Evolutionary conservation across 1,140 invertebrate genomes (phyloP).

Genomic region (Ceratina calcarata): DNA sequence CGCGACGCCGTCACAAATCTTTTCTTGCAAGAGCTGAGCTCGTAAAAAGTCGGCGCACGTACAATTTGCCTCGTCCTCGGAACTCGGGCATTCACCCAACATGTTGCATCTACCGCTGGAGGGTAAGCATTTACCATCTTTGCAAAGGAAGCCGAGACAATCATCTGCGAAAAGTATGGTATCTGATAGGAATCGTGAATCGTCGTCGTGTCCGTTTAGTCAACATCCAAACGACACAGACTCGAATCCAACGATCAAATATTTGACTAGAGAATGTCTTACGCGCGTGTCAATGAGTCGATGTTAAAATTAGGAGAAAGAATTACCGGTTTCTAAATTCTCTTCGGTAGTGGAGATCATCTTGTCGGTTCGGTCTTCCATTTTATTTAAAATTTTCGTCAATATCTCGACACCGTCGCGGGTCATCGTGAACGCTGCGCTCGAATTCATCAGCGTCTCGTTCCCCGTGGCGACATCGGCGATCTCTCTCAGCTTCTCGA

Average conservation of each 20-base stretch:
- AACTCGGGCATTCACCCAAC: constrained; percentile 86
- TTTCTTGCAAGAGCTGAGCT: constrained; percentile 85
- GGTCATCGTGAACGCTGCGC: constrained; percentile 81
- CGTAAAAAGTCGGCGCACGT: constrained; percentile 88
- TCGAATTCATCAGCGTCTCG: constrained; percentile 60
- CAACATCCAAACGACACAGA: too few relatives aligned
- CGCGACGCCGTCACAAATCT: constrained; percentile 90
- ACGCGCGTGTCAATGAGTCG: too few relatives aligned
- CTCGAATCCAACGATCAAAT: background rate
- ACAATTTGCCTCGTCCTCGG: constrained; percentile 88
- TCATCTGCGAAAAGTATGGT: constrained; percentile 57
- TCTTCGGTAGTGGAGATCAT: constrained; percentile 68
- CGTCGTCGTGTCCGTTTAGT: too few relatives aligned
- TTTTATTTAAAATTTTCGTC: constrained; percentile 85
- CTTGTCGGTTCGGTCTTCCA: constrained; percentile 69
- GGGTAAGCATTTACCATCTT: constrained; percentile 85
- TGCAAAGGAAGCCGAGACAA: constrained; percentile 80
- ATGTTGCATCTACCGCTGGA: constrained; percentile 87
- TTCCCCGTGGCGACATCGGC: constrained; percentile 66
- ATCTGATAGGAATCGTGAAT: background rate
- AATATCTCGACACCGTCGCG: constrained; percentile 85
- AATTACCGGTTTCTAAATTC: constrained; percentile 43
- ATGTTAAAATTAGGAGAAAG: background rate
- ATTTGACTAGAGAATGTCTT: background rate
- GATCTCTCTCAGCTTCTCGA: constrained; percentile 73